phyloP scores from a whole-genome alignment of 2,113 vertebrate species.

The Brienomyrus brachyistius region DNA sequence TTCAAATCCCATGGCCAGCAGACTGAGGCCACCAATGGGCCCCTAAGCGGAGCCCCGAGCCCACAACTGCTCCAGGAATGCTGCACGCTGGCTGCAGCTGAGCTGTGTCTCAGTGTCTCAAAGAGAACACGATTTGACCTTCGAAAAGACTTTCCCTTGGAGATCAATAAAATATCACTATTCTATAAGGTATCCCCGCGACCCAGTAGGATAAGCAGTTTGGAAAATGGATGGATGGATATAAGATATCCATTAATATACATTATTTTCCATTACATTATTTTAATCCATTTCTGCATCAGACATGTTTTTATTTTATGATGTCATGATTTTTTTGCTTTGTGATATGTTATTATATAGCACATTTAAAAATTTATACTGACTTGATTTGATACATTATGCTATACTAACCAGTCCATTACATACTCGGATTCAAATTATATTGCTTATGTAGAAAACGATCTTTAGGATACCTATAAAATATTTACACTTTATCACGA shows the following conservation, averaged over 20 bases:
- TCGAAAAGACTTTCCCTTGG: neutral
- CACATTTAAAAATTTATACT: neutral
- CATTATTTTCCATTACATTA: neutral
- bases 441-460: neutral
- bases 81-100: neutral
- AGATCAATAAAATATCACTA: neutral
- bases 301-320: neutral
- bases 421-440: neutral
- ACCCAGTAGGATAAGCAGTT: too few relatives aligned
- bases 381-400: neutral
- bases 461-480: neutral
- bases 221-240: neutral
- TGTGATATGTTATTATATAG: neutral
- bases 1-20: neutral
- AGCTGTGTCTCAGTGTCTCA: neutral
- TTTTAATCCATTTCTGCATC: neutral
- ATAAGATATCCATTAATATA: neutral
- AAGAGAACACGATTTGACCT: neutral
- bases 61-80: neutral
- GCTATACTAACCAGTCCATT: neutral
- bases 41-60: neutral
- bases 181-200: neutral
- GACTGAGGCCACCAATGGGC: neutral
- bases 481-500: neutral
- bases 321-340: neutral